Evolutionary conservation across 92 coral and sea anemone genomes (phyloP).

Genomic region (Pocillopora meandrina): DNA sequence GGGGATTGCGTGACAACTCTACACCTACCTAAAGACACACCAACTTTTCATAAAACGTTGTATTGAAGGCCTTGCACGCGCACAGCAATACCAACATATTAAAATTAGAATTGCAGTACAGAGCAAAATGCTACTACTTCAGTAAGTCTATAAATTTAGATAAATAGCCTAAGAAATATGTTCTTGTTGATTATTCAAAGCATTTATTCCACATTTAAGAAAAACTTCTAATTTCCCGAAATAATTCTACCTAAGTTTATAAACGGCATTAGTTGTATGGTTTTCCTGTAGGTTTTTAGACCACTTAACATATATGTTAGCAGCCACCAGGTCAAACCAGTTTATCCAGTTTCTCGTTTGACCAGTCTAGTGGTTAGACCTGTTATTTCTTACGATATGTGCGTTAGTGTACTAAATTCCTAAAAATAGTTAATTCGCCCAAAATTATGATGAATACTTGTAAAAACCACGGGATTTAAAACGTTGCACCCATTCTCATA

Average conservation of each 20-base stretch:
- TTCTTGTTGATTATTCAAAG: not conserved
- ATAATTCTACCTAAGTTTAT: not conserved
- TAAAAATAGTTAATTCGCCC: not conserved
- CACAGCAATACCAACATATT: not conserved
- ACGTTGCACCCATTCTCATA: not conserved
- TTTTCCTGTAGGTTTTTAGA: not conserved
- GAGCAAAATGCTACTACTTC: not conserved
- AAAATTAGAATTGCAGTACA: slow-evolving; percentile 22
- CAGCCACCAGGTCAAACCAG: too few species aligned
- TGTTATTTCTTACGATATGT: too few species aligned
- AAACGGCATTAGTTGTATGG: not conserved
- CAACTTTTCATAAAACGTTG: not conserved
- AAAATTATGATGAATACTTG: not conserved
- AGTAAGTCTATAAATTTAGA: not conserved
- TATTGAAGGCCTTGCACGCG: not conserved
- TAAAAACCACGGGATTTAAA: not conserved
- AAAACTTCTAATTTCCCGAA: not conserved
- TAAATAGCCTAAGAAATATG: slow-evolving; percentile 17
- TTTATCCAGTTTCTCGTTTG: too few species aligned
- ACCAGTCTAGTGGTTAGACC: too few species aligned
- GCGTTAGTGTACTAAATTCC: too few species aligned
- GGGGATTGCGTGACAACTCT: not conserved
- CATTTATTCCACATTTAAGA: not conserved
- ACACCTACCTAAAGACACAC: not conserved
- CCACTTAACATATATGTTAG: too few species aligned